A percentile compares a stretch with the other conserved stretches of the same genome.
Conservation (phyloP, 2,797 vertebrate species). For the Trachops cirrhosus region DNA sequence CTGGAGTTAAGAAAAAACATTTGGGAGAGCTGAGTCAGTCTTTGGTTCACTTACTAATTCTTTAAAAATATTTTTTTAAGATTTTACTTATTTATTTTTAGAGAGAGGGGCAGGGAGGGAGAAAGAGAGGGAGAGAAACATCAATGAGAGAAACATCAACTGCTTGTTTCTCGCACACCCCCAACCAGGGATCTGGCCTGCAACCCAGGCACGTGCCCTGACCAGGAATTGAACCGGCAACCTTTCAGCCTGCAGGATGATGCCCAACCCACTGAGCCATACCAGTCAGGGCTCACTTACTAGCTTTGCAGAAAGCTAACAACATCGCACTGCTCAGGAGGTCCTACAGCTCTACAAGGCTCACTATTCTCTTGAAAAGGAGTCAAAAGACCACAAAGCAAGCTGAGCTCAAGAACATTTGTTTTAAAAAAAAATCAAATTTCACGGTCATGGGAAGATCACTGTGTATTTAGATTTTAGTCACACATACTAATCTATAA, state of each 20-base stretch:
- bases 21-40: conserved; percentile 58
- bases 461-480: conserved; percentile 37
- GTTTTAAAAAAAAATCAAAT: conserved; percentile 32
- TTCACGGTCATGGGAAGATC: conserved; percentile 61
- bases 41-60: conserved; percentile 72
- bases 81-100: background rate
- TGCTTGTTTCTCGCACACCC: background rate
- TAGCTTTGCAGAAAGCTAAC: conserved; percentile 67
- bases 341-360: conserved; percentile 30
- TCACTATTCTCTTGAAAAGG: conserved; percentile 41
- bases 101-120: background rate
- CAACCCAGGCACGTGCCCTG: background rate
- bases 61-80: background rate
- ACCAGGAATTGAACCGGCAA: background rate
- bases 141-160: background rate
- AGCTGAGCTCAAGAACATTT: conserved; percentile 67
- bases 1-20: conserved; percentile 53
- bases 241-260: background rate
- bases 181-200: background rate
- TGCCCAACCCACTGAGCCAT: background rate
- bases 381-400: conserved; percentile 64
- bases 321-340: conserved; percentile 34
- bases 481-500: conserved; percentile 47
- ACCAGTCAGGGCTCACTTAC: background rate
- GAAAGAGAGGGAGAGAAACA: background rate